Percentiles rank a stretch among this genome's conserved stretches.
These are phyloP conservation scores for Sabellastarte sp. DNA, from an alignment of 2,888 invertebrate genomes.

Conservation along the genomic window DNA sequence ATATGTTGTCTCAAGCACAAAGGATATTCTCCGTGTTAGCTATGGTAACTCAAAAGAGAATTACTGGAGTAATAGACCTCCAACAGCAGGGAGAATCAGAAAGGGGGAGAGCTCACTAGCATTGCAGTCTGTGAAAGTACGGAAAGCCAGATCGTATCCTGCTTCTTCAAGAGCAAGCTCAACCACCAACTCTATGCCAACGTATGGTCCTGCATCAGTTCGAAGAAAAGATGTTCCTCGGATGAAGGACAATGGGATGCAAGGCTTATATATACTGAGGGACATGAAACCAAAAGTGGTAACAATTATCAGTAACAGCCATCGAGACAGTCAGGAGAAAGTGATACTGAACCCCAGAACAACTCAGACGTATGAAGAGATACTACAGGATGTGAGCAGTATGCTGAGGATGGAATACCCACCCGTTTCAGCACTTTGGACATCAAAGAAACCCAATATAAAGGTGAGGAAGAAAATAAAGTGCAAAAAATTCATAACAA, in stretches of 20 bases:
- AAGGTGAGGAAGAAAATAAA: too few species aligned
- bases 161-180: conserved; percentile 7
- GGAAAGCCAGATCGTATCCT: conserved; percentile 9
- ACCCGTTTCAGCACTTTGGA: conserved; percentile 86
- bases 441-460: conserved; percentile 75
- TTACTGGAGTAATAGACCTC: conserved; percentile 35
- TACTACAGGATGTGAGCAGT: conserved; percentile 75
- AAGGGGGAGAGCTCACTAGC: neutral
- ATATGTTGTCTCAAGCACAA: conserved; percentile 89
- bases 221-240: too few species aligned
- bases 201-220: too few species aligned
- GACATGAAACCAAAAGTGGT: conserved; percentile 55
- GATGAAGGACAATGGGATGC: neutral
- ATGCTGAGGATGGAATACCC: conserved; percentile 36
- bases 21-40: conserved; percentile 70
- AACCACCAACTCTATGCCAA: too few species aligned
- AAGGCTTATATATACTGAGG: neutral
- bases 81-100: conserved; percentile 34
- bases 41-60: conserved; percentile 44
- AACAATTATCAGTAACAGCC: conserved; percentile 89
- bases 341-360: conserved; percentile 85
- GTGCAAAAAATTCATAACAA: too few species aligned
- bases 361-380: conserved; percentile 90
- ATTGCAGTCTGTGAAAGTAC: too few species aligned
- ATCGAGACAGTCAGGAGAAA: conserved; percentile 69